Evolutionary conservation across 1,140 invertebrate genomes (phyloP).

Genomic region (Scaptomyza pallida): DNA sequence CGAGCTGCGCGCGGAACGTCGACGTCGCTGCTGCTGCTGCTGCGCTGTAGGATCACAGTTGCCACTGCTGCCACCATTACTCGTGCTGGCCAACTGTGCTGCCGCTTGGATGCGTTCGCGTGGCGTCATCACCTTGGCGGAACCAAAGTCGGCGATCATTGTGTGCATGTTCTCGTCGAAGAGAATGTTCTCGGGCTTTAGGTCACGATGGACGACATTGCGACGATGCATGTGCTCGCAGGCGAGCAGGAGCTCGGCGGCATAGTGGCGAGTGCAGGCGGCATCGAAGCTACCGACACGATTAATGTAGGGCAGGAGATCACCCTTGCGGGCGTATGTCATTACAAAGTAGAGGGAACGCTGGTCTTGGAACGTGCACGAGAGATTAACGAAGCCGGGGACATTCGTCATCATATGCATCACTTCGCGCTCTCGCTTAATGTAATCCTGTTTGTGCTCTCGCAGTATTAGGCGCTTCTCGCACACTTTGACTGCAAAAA

Average conservation of each 20-base stretch:
- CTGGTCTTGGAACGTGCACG: slow-evolving; percentile 98
- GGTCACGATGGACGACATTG: slow-evolving; percentile 96
- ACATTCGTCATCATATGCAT: slow-evolving; percentile 84
- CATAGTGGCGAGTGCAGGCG: slow-evolving; percentile 95
- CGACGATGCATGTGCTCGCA: slow-evolving; percentile 96
- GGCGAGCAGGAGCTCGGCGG: slow-evolving; percentile 95
- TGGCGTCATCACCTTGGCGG: slow-evolving; percentile 91
- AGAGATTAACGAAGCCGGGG: slow-evolving; percentile 96
- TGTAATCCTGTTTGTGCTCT: slow-evolving; percentile 96
- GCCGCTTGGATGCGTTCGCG: slow-evolving; percentile 79
- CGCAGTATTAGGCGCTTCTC: slow-evolving; percentile 96
- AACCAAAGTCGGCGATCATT: slow-evolving; percentile 98
- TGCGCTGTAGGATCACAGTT: neutral
- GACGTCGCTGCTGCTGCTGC: slow-evolving; percentile 10
- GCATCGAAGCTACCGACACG: slow-evolving; percentile 95
- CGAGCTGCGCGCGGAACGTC: slow-evolving; percentile 44
- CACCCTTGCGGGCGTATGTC: slow-evolving; percentile 97
- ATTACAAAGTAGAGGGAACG: slow-evolving; percentile 98
- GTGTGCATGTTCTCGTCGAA: slow-evolving; percentile 98
- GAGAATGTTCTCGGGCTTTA: slow-evolving; percentile 96
- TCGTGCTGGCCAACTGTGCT: slow-evolving; percentile 38
- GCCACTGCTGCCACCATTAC: slow-evolving; percentile 14
- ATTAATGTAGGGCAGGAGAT: slow-evolving; percentile 95
- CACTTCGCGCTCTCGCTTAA: slow-evolving; percentile 88
- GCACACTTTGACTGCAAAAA: slow-evolving; percentile 96